phyloP scores from a whole-genome alignment of 2,113 vertebrate species.

The Paramisgurnus dabryanus region DNA sequence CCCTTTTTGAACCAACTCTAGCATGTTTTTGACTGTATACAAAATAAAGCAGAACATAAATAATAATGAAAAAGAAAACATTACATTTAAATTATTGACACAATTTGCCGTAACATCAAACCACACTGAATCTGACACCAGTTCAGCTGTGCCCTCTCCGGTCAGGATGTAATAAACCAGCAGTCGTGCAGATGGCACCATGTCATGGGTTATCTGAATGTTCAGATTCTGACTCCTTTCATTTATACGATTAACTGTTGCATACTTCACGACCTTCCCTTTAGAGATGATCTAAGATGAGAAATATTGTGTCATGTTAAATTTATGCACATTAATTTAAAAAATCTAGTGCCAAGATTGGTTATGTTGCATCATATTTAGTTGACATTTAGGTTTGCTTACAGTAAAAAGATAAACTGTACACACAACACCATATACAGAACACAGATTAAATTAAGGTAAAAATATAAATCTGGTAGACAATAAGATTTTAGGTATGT shows the following conservation, averaged over 20 bases:
- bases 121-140: conserved; percentile 92
- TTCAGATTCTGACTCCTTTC: conserved; percentile 71
- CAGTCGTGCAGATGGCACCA: conserved; percentile 89
- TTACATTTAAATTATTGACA: conserved; percentile 81
- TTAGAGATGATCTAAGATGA: conserved; percentile 76
- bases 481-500: no score
- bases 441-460: no score
- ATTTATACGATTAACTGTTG: conserved; percentile 61
- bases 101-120: conserved; percentile 84
- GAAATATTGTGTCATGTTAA: neutral
- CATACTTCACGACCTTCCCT: conserved; percentile 79
- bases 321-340: no score
- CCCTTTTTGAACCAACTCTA: no score
- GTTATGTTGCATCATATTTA: no score
- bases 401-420: no score
- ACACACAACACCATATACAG: no score
- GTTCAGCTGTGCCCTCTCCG: conserved; percentile 79
- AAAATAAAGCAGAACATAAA: neutral
- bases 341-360: no score
- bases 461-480: no score
- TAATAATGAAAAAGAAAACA: conserved; percentile 1
- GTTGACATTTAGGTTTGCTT: no score
- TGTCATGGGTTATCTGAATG: conserved; percentile 78
- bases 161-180: conserved; percentile 87
- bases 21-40: no score